Evolutionary conservation across 2,888 invertebrate genomes (phyloP), one percentile per base, ranked within the genome.

Genomic region (Timema cristinae): DNA sequence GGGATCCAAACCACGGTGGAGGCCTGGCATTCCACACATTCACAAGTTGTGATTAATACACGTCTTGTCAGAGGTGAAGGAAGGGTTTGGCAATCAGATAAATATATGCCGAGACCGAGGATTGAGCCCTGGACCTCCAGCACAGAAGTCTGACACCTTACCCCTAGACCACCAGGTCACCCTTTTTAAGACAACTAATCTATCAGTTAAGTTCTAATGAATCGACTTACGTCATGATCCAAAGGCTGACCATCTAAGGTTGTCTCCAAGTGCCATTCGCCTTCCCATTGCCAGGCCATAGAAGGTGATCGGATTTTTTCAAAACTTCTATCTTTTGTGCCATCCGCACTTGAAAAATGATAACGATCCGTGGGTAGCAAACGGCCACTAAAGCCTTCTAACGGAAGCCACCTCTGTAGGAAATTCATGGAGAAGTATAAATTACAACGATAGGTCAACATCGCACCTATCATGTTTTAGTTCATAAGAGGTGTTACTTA

Each of bases 241-340:
- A 96, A 84, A 5, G 94, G 91, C 79, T 95, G 92, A 5, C 95
- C 95, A 81, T 94, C 91, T 77, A 93, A 84, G 6, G 91, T 91
- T 32, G 93, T 86, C 80, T 95, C 94, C 71, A 94, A 84, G 78
- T 92, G 90, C 96, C 97, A 97, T 77, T 95, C 94, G 5, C 93
- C 93, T 84, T 97, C 97, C 97, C 97, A 97, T 79, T 94, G 92
- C 97, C 97, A 97, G 15, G 95, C 94, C 90, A 94, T 92, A 0
- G 96, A 95, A 7, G 97, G 97, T 67, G 97, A 83, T 75, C 92
- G 86, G 73, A 97, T 93, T 81, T 89, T 90, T 78, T 93, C 91
- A 76, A 93, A 90, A 51, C 90, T 88, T 73, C 94, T 86, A 78
- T 93, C 91, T 52, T 88, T 86, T 9, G 88, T 87, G 7, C 97